Evolutionary conservation across 2,888 invertebrate genomes (phyloP).

Genomic region (Stenoptilia bipunctidactyla): DNA sequence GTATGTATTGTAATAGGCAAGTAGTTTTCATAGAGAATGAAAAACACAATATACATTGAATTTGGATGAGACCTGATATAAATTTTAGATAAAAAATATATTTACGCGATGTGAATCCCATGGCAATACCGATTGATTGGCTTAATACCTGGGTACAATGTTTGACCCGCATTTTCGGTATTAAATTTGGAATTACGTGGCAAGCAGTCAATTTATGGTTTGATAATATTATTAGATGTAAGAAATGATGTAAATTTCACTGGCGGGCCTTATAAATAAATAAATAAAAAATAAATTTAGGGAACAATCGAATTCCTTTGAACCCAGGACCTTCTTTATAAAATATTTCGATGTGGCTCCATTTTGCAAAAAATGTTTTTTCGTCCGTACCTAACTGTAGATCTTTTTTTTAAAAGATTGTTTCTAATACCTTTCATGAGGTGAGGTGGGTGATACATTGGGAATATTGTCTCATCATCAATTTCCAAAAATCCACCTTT

Average conservation of each 20-base stretch:
- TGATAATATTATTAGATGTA: no score
- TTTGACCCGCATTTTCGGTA: no score
- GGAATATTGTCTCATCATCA: constrained; percentile 1
- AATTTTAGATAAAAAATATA: neutral
- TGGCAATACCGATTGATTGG: no score
- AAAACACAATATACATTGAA: no score
- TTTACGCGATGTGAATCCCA: constrained; percentile 9
- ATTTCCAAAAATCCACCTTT: neutral
- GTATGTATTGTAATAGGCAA: no score
- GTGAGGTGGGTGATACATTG: constrained; percentile 9
- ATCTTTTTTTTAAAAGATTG: constrained; percentile 4
- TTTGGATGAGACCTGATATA: no score
- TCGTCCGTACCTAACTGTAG: neutral
- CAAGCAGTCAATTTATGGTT: no score
- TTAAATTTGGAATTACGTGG: neutral
- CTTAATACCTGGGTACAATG: no score
- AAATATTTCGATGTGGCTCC: constrained; percentile 1
- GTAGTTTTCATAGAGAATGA: no score
- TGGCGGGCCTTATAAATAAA: no score
- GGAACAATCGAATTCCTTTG: constrained; percentile 1
- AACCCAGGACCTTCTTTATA: constrained; percentile 3
- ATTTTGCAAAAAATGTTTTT: constrained; percentile 7
- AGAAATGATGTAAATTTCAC: no score
- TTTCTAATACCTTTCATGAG: constrained; percentile 11
- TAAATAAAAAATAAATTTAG: constrained; percentile 10